Evolutionary conservation across 1,140 invertebrate genomes (phyloP).

Genomic region (Pseudomyrmex cubaensis): DNA sequence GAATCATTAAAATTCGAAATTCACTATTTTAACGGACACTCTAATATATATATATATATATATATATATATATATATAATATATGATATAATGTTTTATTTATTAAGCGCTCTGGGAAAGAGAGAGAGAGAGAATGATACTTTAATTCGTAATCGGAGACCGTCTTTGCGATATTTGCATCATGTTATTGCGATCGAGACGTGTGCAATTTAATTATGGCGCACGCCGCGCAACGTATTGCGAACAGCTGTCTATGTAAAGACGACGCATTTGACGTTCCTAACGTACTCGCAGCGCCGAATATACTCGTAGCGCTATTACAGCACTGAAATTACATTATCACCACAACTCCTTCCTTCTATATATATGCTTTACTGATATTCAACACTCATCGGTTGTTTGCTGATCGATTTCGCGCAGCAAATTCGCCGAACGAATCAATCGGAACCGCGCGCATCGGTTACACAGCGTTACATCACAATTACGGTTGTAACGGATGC

Average conservation of each 20-base stretch:
- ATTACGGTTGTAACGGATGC: not conserved
- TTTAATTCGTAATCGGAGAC: constrained; percentile 37
- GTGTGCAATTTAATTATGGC: constrained; percentile 43
- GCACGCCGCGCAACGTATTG: not conserved
- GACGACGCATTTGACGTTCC: constrained; percentile 55
- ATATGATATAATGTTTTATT: too few species aligned
- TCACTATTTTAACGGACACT: too few species aligned
- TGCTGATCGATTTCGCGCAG: constrained; percentile 45
- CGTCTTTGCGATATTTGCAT: constrained; percentile 40
- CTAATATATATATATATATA: too few species aligned
- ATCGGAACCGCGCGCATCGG: constrained; percentile 12
- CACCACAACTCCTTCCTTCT: constrained; percentile 37
- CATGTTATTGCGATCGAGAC: constrained; percentile 37
- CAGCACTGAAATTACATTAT: constrained; percentile 56
- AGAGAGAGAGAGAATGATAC: not conserved
- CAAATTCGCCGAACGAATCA: constrained; percentile 44
- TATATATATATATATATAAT: too few species aligned
- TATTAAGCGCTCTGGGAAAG: too few species aligned
- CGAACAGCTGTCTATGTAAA: constrained; percentile 46
- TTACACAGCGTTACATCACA: not conserved
- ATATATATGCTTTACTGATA: constrained; percentile 32
- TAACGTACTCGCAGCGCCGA: constrained; percentile 23
- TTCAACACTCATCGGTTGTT: constrained; percentile 51
- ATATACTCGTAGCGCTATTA: constrained; percentile 50
- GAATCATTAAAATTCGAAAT: too few species aligned